A percentile compares a stretch with the other conserved stretches of the same genome.
These are phyloP conservation scores for Leptopilina myrica DNA, from an alignment of 2,888 invertebrate genomes.

Conservation along the genomic window DNA sequence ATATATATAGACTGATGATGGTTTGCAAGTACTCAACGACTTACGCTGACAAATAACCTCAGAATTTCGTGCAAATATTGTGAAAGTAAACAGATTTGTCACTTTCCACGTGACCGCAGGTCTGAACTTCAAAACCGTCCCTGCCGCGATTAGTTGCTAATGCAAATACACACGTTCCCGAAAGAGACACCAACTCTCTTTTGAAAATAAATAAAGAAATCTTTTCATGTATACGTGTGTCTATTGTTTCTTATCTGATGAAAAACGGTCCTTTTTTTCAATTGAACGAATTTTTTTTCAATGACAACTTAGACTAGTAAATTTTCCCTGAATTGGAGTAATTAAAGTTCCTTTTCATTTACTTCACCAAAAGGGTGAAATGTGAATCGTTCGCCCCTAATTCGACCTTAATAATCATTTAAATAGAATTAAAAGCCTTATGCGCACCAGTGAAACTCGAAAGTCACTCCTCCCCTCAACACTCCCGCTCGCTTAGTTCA, in stretches of 20 bases:
- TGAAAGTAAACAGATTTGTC: constrained; percentile 65
- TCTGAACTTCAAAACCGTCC: constrained; percentile 36
- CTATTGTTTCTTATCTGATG: too few species aligned
- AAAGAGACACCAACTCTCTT: not conserved
- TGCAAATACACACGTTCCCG: constrained; percentile 50
- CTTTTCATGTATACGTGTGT: not conserved
- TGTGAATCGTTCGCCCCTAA: constrained; percentile 55
- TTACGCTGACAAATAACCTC: constrained; percentile 58
- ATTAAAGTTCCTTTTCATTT: constrained; percentile 34
- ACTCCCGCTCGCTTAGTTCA: constrained; percentile 26
- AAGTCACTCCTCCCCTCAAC: constrained; percentile 43
- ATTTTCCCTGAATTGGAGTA: constrained; percentile 44
- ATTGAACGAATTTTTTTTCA: too few species aligned
- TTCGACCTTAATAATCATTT: constrained; percentile 65
- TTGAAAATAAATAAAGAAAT: not conserved
- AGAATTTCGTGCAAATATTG: constrained; percentile 59
- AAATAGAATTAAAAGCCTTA: constrained; percentile 66
- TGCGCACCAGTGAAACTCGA: constrained; percentile 54
- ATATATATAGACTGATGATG: constrained; percentile 10
- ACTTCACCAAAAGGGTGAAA: constrained; percentile 44
- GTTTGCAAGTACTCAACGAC: constrained; percentile 38
- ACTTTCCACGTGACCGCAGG: constrained; percentile 53
- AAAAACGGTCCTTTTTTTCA: too few species aligned
- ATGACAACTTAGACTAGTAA: constrained; percentile 12
- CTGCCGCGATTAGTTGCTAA: constrained; percentile 54